A percentile compares a stretch with the other conserved stretches of the same genome.
These are phyloP conservation scores for Acheta domesticus DNA, from an alignment of 2,888 invertebrate species.

Conservation along the genomic window DNA sequence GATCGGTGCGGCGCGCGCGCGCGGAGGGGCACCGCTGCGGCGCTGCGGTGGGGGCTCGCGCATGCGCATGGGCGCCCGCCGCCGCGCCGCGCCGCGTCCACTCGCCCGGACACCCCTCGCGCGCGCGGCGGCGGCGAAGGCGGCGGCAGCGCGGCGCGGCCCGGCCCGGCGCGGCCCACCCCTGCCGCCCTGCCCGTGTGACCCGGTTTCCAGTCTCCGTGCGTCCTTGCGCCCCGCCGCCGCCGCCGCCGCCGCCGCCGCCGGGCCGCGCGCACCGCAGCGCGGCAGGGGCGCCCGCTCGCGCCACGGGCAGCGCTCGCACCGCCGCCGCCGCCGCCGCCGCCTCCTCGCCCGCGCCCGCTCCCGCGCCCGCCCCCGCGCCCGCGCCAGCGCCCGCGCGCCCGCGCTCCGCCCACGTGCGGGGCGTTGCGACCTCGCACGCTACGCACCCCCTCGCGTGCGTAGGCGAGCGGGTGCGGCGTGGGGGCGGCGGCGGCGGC, in stretches of 20 bases:
- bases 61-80: background rate
- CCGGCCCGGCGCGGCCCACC: background rate
- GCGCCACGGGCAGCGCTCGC: background rate
- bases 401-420: background rate
- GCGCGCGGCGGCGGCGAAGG: background rate
- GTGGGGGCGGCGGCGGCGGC: too few relatives aligned
- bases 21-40: too few relatives aligned
- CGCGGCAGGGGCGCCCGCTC: conserved; percentile 1
- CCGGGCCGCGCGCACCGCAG: conserved; percentile 25
- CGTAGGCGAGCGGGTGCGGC: too few relatives aligned
- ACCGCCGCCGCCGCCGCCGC: conserved; percentile 1
- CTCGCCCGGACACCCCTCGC: background rate
- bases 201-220: conserved; percentile 26
- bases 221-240: conserved; percentile 30
- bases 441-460: background rate
- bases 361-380: background rate
- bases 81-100: background rate
- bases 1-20: too few relatives aligned
- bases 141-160: background rate
- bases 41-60: too few relatives aligned
- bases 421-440: background rate
- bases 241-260: conserved; percentile 4
- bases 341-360: background rate
- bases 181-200: conserved; percentile 24
- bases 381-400: background rate